Conservation (phyloP, 2,888 invertebrate genomes). For the Cybosia mesomella region DNA sequence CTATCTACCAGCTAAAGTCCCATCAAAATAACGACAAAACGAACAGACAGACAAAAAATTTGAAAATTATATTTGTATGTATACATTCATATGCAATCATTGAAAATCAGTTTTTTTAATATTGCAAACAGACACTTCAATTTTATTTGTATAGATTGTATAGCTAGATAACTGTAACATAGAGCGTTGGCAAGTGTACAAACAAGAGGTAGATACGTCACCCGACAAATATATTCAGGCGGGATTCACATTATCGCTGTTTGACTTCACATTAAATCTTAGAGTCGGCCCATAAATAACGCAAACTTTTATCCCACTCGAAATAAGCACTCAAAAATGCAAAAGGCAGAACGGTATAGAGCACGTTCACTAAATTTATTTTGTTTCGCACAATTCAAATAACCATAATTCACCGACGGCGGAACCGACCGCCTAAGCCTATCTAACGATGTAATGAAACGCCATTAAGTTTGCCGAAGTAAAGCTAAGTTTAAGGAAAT, state of each 20-base stretch:
- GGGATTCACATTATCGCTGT: slow-evolving; percentile 83
- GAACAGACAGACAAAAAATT: too few relatives aligned
- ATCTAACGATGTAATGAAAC: slow-evolving; percentile 87
- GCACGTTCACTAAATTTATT: slow-evolving; percentile 87
- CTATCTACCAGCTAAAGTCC: too few relatives aligned
- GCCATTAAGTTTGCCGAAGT: slow-evolving; percentile 79
- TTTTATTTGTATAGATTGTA: too few relatives aligned
- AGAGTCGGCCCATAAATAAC: slow-evolving; percentile 84
- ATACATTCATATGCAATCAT: too few relatives aligned
- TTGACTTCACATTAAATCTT: slow-evolving; percentile 87
- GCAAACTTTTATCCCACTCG: slow-evolving; percentile 85
- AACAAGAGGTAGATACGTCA: slow-evolving; percentile 59
- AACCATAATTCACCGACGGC: slow-evolving; percentile 83
- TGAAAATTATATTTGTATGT: too few relatives aligned
- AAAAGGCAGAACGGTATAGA: slow-evolving; percentile 86
- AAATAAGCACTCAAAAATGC: slow-evolving; percentile 88
- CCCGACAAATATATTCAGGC: slow-evolving; percentile 75
- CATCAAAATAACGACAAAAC: too few relatives aligned
- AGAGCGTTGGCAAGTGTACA: slow-evolving; percentile 26
- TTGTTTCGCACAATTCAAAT: slow-evolving; percentile 87
- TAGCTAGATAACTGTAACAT: not conserved
- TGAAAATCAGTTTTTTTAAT: too few relatives aligned
- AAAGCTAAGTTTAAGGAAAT: slow-evolving; percentile 74
- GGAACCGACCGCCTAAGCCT: slow-evolving; percentile 77
- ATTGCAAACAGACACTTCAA: too few relatives aligned